These are phyloP conservation scores for Poeciliopsis turrubarensis DNA, from an alignment of 2,113 vertebrate genomes.

Conservation along the genomic window DNA sequence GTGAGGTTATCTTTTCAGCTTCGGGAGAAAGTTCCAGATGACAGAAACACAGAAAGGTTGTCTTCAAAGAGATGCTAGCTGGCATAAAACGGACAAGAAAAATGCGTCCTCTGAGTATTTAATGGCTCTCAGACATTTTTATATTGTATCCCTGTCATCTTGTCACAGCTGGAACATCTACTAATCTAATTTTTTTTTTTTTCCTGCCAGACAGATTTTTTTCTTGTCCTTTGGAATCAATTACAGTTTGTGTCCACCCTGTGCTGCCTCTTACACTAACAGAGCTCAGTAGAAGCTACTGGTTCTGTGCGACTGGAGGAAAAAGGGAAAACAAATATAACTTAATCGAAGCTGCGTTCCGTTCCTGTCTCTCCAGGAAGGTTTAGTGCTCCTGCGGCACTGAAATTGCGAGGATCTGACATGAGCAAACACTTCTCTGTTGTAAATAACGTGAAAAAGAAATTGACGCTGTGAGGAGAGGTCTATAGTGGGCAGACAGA, in stretches of 20 bases:
- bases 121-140: slow-evolving; percentile 34
- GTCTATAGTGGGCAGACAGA: slow-evolving; percentile 32
- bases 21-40: slow-evolving; percentile 24
- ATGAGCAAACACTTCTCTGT: slow-evolving; percentile 29
- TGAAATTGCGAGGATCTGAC: slow-evolving; percentile 20
- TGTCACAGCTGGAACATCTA: slow-evolving; percentile 44
- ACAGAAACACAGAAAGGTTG: slow-evolving; percentile 31
- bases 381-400: neutral
- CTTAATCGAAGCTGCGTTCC: slow-evolving; percentile 20
- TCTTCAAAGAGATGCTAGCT: slow-evolving; percentile 32
- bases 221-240: slow-evolving; percentile 51
- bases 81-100: slow-evolving; percentile 29
- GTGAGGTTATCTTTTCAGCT: slow-evolving; percentile 44
- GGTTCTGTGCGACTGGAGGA: slow-evolving; percentile 5
- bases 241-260: slow-evolving; percentile 33
- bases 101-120: slow-evolving; percentile 26
- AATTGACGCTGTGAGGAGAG: slow-evolving; percentile 42
- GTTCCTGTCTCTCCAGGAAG: slow-evolving; percentile 23
- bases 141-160: slow-evolving; percentile 24
- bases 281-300: slow-evolving; percentile 16
- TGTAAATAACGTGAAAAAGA: slow-evolving; percentile 48
- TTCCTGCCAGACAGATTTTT: slow-evolving; percentile 41
- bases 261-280: slow-evolving; percentile 10
- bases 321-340: neutral
- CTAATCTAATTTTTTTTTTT: slow-evolving; percentile 29